These are phyloP conservation scores for Dolomedes plantarius DNA, from an alignment of 2,888 invertebrate species.

Conservation along the genomic window DNA sequence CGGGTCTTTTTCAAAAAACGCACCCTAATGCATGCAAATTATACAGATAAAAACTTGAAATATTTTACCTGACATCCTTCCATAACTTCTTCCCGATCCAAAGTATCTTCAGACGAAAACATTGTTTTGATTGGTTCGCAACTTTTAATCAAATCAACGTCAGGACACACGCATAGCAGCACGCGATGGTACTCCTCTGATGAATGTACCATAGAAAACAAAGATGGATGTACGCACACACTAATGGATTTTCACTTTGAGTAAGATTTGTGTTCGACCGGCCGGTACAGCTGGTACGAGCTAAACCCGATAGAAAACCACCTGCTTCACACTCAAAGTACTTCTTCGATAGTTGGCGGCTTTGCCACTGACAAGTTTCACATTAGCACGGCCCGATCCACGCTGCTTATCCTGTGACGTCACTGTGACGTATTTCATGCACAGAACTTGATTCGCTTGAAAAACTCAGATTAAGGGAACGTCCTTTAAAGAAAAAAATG, in stretches of 20 bases:
- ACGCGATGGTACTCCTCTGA: slow-evolving; percentile 23
- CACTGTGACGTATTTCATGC: slow-evolving; percentile 14
- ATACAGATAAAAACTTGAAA: too few species aligned
- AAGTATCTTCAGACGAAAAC: slow-evolving; percentile 59
- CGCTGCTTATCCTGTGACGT: slow-evolving; percentile 41
- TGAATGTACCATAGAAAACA: slow-evolving; percentile 25
- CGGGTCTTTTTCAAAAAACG: too few species aligned
- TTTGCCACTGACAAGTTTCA: slow-evolving; percentile 36
- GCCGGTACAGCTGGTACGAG: slow-evolving; percentile 43
- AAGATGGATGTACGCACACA: too few species aligned
- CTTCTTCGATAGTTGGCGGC: slow-evolving; percentile 14
- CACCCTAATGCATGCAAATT: too few species aligned
- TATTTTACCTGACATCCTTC: slow-evolving; percentile 59
- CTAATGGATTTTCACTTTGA: too few species aligned
- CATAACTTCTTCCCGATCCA: slow-evolving; percentile 47
- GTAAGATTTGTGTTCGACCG: slow-evolving; percentile 12
- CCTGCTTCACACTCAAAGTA: slow-evolving; percentile 5
- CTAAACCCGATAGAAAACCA: neutral
- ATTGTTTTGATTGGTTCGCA: slow-evolving; percentile 36
- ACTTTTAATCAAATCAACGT: slow-evolving; percentile 47
- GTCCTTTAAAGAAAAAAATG: slow-evolving; percentile 21
- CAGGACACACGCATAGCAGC: slow-evolving; percentile 52
- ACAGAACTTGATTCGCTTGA: slow-evolving; percentile 23
- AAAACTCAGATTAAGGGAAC: slow-evolving; percentile 37
- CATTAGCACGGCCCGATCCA: slow-evolving; percentile 20